A percentile compares a stretch with the other conserved stretches of the same genome.
These are phyloP conservation scores for Meliscaeva auricollis DNA, from an alignment of 2,888 invertebrate species.

Conservation along the genomic window DNA sequence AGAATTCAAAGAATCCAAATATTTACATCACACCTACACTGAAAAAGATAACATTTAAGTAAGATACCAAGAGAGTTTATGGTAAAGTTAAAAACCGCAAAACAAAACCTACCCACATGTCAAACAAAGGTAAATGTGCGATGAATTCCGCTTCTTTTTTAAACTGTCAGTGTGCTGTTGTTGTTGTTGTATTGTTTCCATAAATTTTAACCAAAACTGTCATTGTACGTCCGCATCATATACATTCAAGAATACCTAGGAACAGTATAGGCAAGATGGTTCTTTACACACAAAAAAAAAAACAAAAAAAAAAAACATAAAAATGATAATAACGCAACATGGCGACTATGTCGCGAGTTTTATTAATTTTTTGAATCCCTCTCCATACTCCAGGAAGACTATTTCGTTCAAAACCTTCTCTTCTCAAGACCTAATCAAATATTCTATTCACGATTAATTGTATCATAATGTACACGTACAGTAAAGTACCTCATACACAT, in stretches of 20 bases:
- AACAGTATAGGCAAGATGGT: conserved; percentile 40
- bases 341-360: conserved; percentile 35
- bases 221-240: conserved; percentile 13
- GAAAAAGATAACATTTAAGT: conserved; percentile 17
- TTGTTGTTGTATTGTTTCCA: conserved; percentile 47
- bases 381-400: conserved; percentile 62
- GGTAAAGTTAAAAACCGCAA: conserved; percentile 11
- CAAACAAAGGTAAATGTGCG: conserved; percentile 72
- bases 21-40: conserved; percentile 73
- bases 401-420: conserved; percentile 38
- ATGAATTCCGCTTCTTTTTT: conserved; percentile 52
- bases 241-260: background rate
- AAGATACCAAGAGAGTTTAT: background rate
- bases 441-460: conserved; percentile 76
- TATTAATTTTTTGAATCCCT: conserved; percentile 35
- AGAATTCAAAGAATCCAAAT: conserved; percentile 56
- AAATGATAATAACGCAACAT: conserved; percentile 11
- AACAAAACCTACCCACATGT: conserved; percentile 66
- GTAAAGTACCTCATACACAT: background rate
- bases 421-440: conserved; percentile 68
- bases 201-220: conserved; percentile 57
- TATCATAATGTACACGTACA: conserved; percentile 65
- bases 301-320: background rate
- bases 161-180: conserved; percentile 20
- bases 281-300: conserved; percentile 10